Conservation (phyloP, 2,888 invertebrate species). For the Tachina grossa region DNA sequence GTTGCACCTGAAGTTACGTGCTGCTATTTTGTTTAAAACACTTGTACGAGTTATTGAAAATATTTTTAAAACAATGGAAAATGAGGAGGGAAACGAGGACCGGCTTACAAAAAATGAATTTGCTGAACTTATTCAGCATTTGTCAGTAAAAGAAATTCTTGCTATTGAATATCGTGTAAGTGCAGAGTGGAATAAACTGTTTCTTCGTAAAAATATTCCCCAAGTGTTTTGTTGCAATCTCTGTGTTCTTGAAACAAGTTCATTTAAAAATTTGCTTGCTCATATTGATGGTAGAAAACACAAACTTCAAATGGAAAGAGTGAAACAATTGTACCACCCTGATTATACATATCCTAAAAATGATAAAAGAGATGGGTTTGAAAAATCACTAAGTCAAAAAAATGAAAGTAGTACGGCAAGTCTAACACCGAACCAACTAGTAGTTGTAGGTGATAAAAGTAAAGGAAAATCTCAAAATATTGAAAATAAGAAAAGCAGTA, state of each 20-base stretch:
- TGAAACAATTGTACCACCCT: conserved; percentile 73
- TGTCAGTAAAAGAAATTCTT: conserved; percentile 74
- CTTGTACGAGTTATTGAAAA: conserved; percentile 21
- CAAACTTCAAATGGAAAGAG: conserved; percentile 72
- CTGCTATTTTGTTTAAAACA: conserved; percentile 39
- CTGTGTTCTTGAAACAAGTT: conserved; percentile 75
- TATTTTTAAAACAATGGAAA: conserved; percentile 48
- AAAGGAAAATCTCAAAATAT: conserved; percentile 9
- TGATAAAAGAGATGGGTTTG: conserved; percentile 35
- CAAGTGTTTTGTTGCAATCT: conserved; percentile 74
- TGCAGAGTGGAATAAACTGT: conserved; percentile 73
- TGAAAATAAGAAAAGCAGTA: neutral
- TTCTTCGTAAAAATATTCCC: conserved; percentile 59
- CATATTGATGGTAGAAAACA: conserved; percentile 79
- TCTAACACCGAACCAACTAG: neutral
- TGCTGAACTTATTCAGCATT: conserved; percentile 72
- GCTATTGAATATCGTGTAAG: conserved; percentile 73
- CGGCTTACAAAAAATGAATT: conserved; percentile 71
- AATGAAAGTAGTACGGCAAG: neutral
- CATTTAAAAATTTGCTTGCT: conserved; percentile 75
- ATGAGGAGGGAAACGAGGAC: conserved; percentile 61
- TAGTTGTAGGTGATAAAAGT: neutral
- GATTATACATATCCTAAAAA: conserved; percentile 72
- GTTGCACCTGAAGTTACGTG: conserved; percentile 4
- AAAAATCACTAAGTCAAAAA: conserved; percentile 9